Evolutionary conservation across 2,113 vertebrate species (phyloP).

Genomic region (Carlito syrichta): DNA sequence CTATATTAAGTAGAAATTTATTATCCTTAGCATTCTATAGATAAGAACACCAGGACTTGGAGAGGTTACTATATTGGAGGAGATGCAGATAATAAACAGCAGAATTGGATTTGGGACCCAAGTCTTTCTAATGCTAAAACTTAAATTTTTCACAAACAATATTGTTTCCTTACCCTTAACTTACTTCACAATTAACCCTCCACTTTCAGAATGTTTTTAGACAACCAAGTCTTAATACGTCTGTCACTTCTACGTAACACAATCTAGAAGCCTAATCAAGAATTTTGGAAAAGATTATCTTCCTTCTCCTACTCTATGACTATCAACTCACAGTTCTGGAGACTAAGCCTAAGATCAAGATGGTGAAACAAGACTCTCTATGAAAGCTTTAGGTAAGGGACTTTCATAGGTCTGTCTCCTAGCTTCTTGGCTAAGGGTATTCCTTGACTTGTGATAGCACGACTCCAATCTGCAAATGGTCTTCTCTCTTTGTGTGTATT

Average conservation of each 20-base stretch:
- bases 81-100: neutral
- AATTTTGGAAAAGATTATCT: neutral
- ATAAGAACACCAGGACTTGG: neutral
- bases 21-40: neutral
- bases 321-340: neutral
- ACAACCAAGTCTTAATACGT: neutral
- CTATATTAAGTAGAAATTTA: neutral
- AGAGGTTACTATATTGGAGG: neutral
- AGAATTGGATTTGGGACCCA: neutral
- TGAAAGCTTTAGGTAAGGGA: neutral
- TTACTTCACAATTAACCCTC: neutral
- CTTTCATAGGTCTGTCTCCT: neutral
- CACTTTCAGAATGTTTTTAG: neutral
- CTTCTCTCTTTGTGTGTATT: neutral
- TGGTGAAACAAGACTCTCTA: neutral
- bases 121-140: neutral
- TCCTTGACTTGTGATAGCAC: neutral
- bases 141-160: neutral
- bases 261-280: neutral
- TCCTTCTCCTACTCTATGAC: neutral
- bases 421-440: neutral
- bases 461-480: neutral
- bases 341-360: neutral
- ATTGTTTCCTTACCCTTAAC: neutral
- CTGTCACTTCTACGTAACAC: neutral